Evolutionary conservation across 1,140 invertebrate species (phyloP).

Genomic region (Limonius californicus): DNA sequence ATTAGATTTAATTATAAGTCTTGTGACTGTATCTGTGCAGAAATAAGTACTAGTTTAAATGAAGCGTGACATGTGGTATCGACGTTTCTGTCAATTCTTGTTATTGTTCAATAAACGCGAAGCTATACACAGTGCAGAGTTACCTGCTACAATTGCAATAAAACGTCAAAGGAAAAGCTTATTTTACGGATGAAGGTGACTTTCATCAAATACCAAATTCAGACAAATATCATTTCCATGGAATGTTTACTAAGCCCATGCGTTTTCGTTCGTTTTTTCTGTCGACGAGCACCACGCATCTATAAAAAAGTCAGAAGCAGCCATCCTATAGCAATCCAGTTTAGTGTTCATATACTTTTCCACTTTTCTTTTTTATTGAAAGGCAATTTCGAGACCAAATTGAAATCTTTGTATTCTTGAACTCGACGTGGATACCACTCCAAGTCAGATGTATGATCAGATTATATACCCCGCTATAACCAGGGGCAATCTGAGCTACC

Average conservation of each 20-base stretch:
- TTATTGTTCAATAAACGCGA: too few relatives aligned
- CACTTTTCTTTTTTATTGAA: constrained; percentile 42
- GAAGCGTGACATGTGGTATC: too few relatives aligned
- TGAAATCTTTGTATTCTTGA: constrained; percentile 46
- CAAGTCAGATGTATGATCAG: constrained; percentile 47
- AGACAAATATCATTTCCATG: constrained; percentile 12
- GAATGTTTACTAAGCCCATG: constrained; percentile 8
- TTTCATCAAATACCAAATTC: neutral
- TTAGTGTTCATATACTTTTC: constrained; percentile 43
- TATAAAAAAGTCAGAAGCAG: constrained; percentile 9
- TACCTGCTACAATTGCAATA: too few relatives aligned
- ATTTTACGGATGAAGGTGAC: neutral
- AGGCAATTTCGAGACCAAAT: constrained; percentile 48
- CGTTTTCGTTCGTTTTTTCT: neutral
- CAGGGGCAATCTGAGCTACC: constrained; percentile 14
- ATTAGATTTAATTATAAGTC: too few relatives aligned
- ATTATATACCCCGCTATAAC: constrained; percentile 37
- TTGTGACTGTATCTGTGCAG: too few relatives aligned
- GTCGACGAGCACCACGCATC: neutral
- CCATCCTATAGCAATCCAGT: constrained; percentile 30
- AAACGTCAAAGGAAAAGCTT: neutral
- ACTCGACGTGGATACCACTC: constrained; percentile 41
- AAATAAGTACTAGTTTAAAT: too few relatives aligned
- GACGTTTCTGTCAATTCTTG: too few relatives aligned
- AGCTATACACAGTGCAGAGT: too few relatives aligned